Base-by-base conservation (phyloP, 2,888 invertebrate genomes). In the Endotricha flammealis region DNA sequence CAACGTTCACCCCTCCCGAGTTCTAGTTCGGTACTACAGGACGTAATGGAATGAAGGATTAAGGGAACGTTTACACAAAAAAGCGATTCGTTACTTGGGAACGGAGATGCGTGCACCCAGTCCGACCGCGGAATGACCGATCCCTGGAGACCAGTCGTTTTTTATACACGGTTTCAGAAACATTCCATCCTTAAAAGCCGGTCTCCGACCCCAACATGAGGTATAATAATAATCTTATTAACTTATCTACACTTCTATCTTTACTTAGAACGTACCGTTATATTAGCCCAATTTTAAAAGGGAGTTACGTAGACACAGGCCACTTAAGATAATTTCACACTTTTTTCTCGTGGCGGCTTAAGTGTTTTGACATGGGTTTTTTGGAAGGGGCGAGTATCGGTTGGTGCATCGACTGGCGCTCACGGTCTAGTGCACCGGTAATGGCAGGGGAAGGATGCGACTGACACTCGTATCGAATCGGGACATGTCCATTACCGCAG, bases 191-290 rank as follows among this genome's bases (percentile, higher is more conserved):
- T 65, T 74, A 79, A 79, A 77, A 82, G 68, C 81, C 81, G 82
- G 82, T 81, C 78, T 54, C 70, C 73, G 77, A 74, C 70, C 77
- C 72, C 74, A 70, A 61, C 71, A 61, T 67, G 68, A 70, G 69
- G 72, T 77, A 77, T 81, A 81, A 81, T 80, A 82, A 80, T 82
- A 83, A 81, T 80, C 82, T 82, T 83, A 85, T 86, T 82, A 82
- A 81, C 80, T 78, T 83, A 83, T 83, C 82, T 82, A 72, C 72
- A 76, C 76, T 75, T 76, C 74, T 78, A 82, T 81, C 81, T 81
- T 82, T 79, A 83, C 81, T 81, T 78, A 79, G 75, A 79, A 76
- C 70, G 70, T 76, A 80, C 81, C 79, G 80, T 83, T 83, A 82
- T 67, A 73, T 74, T 71, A 75, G 66, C 56, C 64, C 70, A 72